A percentile compares a stretch with the other conserved stretches of the same genome.
Evolutionary conservation across 2,888 invertebrate species (phyloP).

Genomic region (Serripes groenlandicus): DNA sequence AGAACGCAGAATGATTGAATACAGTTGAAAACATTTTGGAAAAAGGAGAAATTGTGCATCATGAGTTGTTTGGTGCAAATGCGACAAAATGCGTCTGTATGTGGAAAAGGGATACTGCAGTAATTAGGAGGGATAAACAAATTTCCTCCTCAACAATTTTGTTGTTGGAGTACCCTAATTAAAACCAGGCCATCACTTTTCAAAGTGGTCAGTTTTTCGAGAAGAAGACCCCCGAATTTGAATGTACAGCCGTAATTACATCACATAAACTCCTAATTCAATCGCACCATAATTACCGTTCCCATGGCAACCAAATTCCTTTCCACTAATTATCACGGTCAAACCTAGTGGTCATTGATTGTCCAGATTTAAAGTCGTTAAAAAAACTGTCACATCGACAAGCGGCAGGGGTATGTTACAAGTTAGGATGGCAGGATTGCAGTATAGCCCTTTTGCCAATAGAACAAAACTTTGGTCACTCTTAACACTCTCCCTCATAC

Average conservation of each 20-base stretch:
- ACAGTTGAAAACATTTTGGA: too few relatives aligned
- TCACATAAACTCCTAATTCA: conserved; percentile 68
- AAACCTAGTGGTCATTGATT: conserved; percentile 62
- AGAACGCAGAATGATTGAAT: too few relatives aligned
- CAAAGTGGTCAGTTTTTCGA: conserved; percentile 20
- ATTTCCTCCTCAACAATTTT: too few relatives aligned
- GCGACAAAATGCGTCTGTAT: too few relatives aligned
- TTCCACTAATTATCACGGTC: conserved; percentile 65
- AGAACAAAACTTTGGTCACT: conserved; percentile 20
- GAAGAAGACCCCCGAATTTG: conserved; percentile 8
- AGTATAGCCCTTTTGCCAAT: conserved; percentile 26
- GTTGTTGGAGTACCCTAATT: conserved; percentile 6
- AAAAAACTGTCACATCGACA: conserved; percentile 43
- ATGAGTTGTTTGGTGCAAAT: too few relatives aligned
- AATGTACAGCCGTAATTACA: conserved; percentile 59
- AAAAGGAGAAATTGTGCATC: too few relatives aligned
- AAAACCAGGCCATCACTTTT: conserved; percentile 10
- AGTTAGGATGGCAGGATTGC: conserved; percentile 11
- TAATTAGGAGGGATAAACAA: too few relatives aligned
- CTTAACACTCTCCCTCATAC: too few relatives aligned
- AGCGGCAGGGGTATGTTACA: conserved; percentile 22
- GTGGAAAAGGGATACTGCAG: too few relatives aligned
- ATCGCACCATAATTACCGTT: conserved; percentile 63
- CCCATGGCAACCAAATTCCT: conserved; percentile 68
- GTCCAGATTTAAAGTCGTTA: conserved; percentile 61